These are phyloP conservation scores for Drosophila macrospina DNA, from an alignment of 2,888 invertebrate genomes.

Conservation along the genomic window DNA sequence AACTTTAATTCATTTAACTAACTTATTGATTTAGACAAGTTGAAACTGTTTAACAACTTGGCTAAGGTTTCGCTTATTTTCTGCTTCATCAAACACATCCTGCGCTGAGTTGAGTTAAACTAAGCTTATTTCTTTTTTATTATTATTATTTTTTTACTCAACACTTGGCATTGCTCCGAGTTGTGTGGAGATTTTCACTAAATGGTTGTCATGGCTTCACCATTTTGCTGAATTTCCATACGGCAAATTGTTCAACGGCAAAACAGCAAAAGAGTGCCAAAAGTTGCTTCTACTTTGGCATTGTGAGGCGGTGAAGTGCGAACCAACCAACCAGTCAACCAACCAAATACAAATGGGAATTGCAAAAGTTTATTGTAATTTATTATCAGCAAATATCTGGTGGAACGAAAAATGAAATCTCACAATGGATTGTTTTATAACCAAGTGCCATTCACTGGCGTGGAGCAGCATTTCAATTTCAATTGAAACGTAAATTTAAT, in stretches of 20 bases:
- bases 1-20: too few species aligned
- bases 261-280: slow-evolving; percentile 15
- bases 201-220: slow-evolving; percentile 41
- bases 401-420: slow-evolving; percentile 30
- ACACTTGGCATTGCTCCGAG: slow-evolving; percentile 31
- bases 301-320: slow-evolving; percentile 56
- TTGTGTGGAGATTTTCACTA: slow-evolving; percentile 11
- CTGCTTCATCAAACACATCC: slow-evolving; percentile 45
- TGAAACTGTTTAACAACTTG: slow-evolving; percentile 8
- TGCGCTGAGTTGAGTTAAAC: slow-evolving; percentile 26
- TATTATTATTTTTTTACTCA: background rate
- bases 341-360: slow-evolving; percentile 50
- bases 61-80: slow-evolving; percentile 36
- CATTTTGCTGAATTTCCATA: slow-evolving; percentile 37
- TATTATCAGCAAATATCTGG: slow-evolving; percentile 43
- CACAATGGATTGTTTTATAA: slow-evolving; percentile 26
- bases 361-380: slow-evolving; percentile 63
- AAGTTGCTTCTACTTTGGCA: slow-evolving; percentile 38
- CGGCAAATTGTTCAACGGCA: slow-evolving; percentile 10
- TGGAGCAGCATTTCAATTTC: slow-evolving; percentile 38
- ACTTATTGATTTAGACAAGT: too few species aligned
- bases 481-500: slow-evolving; percentile 46
- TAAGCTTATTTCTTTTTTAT: too few species aligned
- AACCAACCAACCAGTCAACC: too few species aligned
- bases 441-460: background rate